Evolutionary conservation across 2,888 invertebrate species (phyloP), one percentile per base, ranked within the genome.

Genomic region (Choristoneura rosaceana): DNA sequence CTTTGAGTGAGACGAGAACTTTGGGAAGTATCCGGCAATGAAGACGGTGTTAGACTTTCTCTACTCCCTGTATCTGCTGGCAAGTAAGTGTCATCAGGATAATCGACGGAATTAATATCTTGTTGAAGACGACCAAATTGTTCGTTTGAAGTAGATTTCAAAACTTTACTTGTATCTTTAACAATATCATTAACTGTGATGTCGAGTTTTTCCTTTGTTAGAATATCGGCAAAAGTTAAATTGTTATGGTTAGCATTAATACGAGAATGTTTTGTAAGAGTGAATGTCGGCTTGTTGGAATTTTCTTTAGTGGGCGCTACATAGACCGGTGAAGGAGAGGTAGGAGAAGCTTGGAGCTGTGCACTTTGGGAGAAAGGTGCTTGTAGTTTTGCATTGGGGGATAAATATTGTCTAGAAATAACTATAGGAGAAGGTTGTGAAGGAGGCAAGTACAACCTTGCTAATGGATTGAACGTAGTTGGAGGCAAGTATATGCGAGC

Each of bases 161-260:
- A 80, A 77, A 90, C 81, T 75, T 83, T 83, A 52, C 86, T 86
- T 8, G 93, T 93, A 71, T 93, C 89, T 81, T 88, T 87, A 3
- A 93, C 89, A 65, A 94, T 92, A 74, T 90, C 85, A 74, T 87
- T 89, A 8, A 94, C 90, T 3, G 90, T 91, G 38, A 87, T 79
- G 71, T 93, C 92, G 17, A 93, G 82, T 76, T 92, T 93, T 83
- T 93, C 88, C 80, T 90, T 92, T 4, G 92, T 91, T 63, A 92
- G 78, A 74, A 92, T 89, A 75, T 94, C 92, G 74, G 90, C 79
- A 71, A 93, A 93, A 14, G 89, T 84, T 79, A 90, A 76, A 74
- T 92, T 93, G n/a, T 90, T 88, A 65, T 79, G 79, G 71, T 85
- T 86, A 43, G 81, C 71, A 59, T 86, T 87, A 38, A 80, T 76